Evolutionary conservation across 2,797 vertebrate genomes (phyloP), one percentile per base, ranked within the genome.

Genomic region (Schizopygopsis malacanthus): DNA sequence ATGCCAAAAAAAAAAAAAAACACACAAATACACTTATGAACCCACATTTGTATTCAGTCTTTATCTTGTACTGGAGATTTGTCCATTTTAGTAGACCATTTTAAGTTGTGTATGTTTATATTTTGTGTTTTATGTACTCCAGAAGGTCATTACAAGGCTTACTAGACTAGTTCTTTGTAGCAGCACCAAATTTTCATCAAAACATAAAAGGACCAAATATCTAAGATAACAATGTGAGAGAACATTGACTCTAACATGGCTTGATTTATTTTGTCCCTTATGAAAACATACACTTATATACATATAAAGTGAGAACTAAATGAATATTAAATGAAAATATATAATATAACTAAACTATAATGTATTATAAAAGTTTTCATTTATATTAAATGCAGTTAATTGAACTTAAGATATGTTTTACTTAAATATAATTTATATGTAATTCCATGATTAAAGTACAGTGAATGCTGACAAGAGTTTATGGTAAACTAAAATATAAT

Each of bases 11-110:
- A 80, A 80, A 47, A 28, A 15, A 10, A 50, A 67, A 11, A 76
- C 47, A 37, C 50, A 50, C 4, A 33, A 39, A 39, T 22, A 54
- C 28, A 77, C 37, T 25, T 77, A 61, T 78, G 54, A n/a, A n/a
- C 52, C 13, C 76, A 61, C 54, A 61, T 79, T 79, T 78, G 22
- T 59, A 25, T 78, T 59, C 54, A 77, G 18, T 59, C 12, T 41
- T 41, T 15, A 59, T 61, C 76, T 25, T 8, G 2, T 79, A 54
- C 54, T 79, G 54, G 76, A 54, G 39, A 61, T 8, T 18, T 43
- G 76, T 39, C 37, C 76, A 25, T 59, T 61, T 59, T 43, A 61
- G 15, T 37, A 41, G 33, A 77, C 20, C 18, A 41, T n/a, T 56
- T n/a, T n/a, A n/a, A 9, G 52, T 10, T 41, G 76, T 25, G 41